Evolutionary conservation across 1,140 invertebrate species (phyloP).

Genomic region (Lordiphosa stackelbergi): DNA sequence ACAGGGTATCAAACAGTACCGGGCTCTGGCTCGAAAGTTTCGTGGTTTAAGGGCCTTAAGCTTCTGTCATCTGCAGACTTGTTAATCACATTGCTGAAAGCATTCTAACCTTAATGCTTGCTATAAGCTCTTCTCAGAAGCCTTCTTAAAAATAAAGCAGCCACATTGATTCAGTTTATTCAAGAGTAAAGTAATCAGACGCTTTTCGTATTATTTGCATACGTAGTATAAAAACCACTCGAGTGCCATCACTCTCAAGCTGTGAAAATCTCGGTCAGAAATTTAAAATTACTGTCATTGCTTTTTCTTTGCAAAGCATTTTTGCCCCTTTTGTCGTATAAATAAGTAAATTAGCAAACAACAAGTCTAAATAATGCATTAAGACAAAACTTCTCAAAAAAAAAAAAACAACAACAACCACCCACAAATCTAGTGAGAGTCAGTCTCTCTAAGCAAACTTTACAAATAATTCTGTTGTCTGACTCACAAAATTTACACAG

Average conservation of each 20-base stretch:
- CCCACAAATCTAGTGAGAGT: constrained; percentile 2
- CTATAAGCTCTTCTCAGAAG: too few relatives aligned
- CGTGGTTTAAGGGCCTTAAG: too few relatives aligned
- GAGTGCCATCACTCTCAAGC: constrained; percentile 25
- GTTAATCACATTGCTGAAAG: too few relatives aligned
- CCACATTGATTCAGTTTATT: too few relatives aligned
- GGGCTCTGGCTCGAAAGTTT: too few relatives aligned
- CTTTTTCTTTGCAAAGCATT: too few relatives aligned
- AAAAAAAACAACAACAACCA: neutral
- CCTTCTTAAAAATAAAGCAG: too few relatives aligned
- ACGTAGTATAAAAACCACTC: constrained; percentile 16
- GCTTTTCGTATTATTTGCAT: too few relatives aligned
- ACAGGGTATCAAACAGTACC: too few relatives aligned
- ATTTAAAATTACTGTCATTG: constrained; percentile 13
- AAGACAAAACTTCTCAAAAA: constrained; percentile 13
- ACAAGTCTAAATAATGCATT: constrained; percentile 45
- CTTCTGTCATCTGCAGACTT: too few relatives aligned
- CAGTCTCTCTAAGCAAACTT: constrained; percentile 24
- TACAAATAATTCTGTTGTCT: constrained; percentile 41
- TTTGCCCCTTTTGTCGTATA: constrained; percentile 28
- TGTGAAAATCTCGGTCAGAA: constrained; percentile 32
- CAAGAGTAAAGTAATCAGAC: too few relatives aligned
- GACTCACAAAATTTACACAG: constrained; percentile 2
- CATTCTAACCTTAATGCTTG: too few relatives aligned
- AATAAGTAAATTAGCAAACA: constrained; percentile 35